Conservation (phyloP, 23 tunicate genomes). For the Ascidia mentula region DNA sequence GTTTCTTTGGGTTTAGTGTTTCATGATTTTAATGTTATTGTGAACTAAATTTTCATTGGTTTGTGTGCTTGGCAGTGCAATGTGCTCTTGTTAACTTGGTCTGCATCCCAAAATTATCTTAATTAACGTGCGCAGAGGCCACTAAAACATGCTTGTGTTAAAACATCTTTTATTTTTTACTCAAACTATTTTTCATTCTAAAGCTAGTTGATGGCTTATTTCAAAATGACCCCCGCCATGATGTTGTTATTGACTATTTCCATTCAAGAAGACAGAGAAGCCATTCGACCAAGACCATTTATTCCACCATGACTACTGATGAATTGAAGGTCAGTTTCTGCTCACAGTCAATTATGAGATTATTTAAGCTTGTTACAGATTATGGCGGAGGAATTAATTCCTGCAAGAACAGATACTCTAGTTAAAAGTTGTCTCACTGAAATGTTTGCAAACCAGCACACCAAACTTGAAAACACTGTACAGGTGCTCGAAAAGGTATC, state of each 20-base stretch:
- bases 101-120: too few relatives aligned
- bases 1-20: too few relatives aligned
- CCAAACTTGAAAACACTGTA: constrained; percentile 49
- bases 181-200: constrained; percentile 6
- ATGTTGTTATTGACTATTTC: constrained; percentile 52
- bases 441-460: constrained; percentile 30
- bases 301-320: constrained; percentile 78
- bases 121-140: too few relatives aligned
- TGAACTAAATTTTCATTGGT: too few relatives aligned
- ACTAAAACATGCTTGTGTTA: neutral
- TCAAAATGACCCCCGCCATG: constrained; percentile 42
- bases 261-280: constrained; percentile 66
- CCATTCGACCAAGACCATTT: constrained; percentile 74
- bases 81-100: too few relatives aligned
- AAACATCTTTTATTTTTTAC: neutral
- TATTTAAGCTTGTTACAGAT: constrained; percentile 42
- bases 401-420: constrained; percentile 58
- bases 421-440: constrained; percentile 36
- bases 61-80: too few relatives aligned
- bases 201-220: constrained; percentile 63
- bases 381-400: constrained; percentile 53
- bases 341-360: too few relatives aligned
- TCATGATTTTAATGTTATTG: too few relatives aligned
- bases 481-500: constrained; percentile 52
- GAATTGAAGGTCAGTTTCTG: constrained; percentile 90